Evolutionary conservation across 2,113 vertebrate genomes (phyloP), one percentile per base, ranked within the genome.

Genomic region (Sceloporus undulatus): DNA sequence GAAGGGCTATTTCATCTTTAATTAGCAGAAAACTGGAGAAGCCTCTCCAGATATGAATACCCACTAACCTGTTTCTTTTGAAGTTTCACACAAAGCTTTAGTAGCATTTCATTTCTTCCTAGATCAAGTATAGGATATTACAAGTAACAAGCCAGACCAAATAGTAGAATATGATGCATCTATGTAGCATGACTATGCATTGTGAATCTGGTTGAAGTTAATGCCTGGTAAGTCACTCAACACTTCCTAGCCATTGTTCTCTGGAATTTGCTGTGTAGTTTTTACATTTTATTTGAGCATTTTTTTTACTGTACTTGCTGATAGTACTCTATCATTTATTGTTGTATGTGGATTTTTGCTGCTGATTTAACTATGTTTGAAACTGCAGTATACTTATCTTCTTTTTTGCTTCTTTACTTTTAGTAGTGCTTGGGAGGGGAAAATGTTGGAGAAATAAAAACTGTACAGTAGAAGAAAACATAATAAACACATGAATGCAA

Each of bases 21-120:
- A 89, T 92, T 84, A 85, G 27, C 76, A 90, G 90, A 92, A 94
- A 94, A 92, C 65, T 83, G 52, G 93, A 90, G 82, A 94, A 88
- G 76, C 84, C 59, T 91, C 84, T 84, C 62, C 66, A 93, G 91
- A 92, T 82, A 86, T 86, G 71, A 82, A 86, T 84, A 84, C 34
- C 68, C 83, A 85, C 84, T 90, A 75, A 85, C 66, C 89, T 80
- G 90, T 93, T 93, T 91, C 88, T 93, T 88, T 91, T 88, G 89
- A 87, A 90, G 79, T 75, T 82, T 92, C 93, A 86, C 83, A 65
- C 38, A 91, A 94, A 88, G 71, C 87, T 75, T 59, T 48, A 93
- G 91, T 88, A 74, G 88, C 73, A 85, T 91, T 92, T 89, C 87
- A 89, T 4, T 91, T 79, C 25, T 85, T 83, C 7, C 34, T 66